Evolutionary conservation across 2,888 invertebrate species (phyloP).

Genomic region (Crematogaster levior): DNA sequence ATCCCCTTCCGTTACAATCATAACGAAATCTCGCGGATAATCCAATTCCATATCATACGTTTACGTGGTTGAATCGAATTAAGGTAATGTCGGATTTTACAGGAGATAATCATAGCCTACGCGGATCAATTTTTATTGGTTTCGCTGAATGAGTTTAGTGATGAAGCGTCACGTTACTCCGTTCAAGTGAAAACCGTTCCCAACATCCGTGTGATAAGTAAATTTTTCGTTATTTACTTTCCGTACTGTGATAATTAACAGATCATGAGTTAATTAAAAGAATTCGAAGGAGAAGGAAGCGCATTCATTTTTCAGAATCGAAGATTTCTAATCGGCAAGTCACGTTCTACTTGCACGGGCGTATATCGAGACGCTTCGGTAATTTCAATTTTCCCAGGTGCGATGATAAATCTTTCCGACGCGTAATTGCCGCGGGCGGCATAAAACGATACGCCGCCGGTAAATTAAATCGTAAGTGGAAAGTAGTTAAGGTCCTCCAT

Average conservation of each 20-base stretch:
- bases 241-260: not conserved
- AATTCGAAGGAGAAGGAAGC: not conserved
- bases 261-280: not conserved
- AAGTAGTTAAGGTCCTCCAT: constrained; percentile 51
- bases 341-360: constrained; percentile 43
- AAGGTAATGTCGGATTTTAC: constrained; percentile 17
- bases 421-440: constrained; percentile 41
- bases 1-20: constrained; percentile 1
- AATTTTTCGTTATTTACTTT: not conserved
- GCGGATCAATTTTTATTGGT: constrained; percentile 23
- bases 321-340: constrained; percentile 50
- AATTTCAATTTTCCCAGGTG: constrained; percentile 49
- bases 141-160: constrained; percentile 17
- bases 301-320: not conserved
- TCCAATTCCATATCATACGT: constrained; percentile 25
- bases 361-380: constrained; percentile 39
- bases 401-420: constrained; percentile 46
- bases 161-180: not conserved
- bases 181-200: not conserved
- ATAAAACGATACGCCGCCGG: constrained; percentile 47
- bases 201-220: not conserved
- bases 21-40: constrained; percentile 34
- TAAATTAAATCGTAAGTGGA: constrained; percentile 54
- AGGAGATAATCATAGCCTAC: constrained; percentile 1
- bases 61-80: constrained; percentile 7